Base-by-base conservation (phyloP, 2,113 vertebrate genomes). In the Plotosus lineatus region DNA sequence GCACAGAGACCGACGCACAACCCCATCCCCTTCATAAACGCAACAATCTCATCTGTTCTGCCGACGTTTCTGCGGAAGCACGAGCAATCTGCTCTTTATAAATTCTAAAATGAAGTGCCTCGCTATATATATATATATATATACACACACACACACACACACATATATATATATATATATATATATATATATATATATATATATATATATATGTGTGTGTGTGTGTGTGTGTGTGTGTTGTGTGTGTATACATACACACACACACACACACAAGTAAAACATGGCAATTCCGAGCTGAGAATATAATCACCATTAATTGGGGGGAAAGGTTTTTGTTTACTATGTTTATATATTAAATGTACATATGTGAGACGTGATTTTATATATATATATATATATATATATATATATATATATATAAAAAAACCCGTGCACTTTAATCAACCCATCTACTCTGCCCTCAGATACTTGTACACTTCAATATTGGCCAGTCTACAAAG, bases 1-100 rank as follows among this genome's bases (percentile, higher is more conserved):
- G 40, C 74, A 63, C 55, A 74, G 19, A 40, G 21, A 77, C 72
- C 79, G 84, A 85, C 85, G 83, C 51, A 71, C 61, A 95, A 95
- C 95, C 94, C 94, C 94, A 96, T 96, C 95, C 96, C 96, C 94
- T 95, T 94, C 95, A 94, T 92, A 93, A 96, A 38, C 36, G 14
- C 95, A 95, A 95, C 95, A 95, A 95, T 96, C 93, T 95, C 95
- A 96, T 97, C 96, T 95, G 95, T 97, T 97, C 95, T 97, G 92
- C 90, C 93, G 94, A 94, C 94, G 95, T 95, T 94, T 93, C 94
- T 96, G 95, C 95, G 95, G 95, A 96, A 95, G 94, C 95, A 95
- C 96, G 95, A 97, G 97, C 96, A 95, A 98, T 98, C 95, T 96
- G 95, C 95, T 95, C 95, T 94, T 95, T 93, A 95, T 94, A 96